These are phyloP conservation scores for Bombycilla garrulus DNA, from an alignment of 2,113 vertebrate genomes.

Conservation along the genomic window DNA sequence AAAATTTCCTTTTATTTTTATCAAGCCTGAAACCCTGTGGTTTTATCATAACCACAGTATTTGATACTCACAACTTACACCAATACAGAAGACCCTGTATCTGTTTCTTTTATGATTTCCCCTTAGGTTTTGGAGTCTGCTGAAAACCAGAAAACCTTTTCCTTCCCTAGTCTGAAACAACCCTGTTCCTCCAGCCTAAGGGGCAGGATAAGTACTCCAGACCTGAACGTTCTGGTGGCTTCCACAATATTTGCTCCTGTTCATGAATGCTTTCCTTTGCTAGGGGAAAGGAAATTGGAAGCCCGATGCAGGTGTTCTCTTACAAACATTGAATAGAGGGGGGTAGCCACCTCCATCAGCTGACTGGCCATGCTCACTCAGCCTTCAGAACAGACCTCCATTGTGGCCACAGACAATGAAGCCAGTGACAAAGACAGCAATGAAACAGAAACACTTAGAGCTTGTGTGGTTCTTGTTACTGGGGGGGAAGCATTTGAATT, in stretches of 20 bases:
- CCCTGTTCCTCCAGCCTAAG: not conserved
- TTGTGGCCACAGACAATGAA: not conserved
- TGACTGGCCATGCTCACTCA: not conserved
- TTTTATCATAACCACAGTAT: not conserved
- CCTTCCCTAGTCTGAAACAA: not conserved
- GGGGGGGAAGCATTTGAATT: not conserved
- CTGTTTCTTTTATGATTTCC: not conserved
- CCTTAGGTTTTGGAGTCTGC: not conserved
- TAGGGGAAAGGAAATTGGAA: not conserved
- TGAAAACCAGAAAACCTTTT: rapidly evolving
- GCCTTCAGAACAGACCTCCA: rapidly evolving
- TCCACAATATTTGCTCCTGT: rapidly evolving
- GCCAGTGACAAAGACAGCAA: not conserved
- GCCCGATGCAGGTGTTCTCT: not conserved
- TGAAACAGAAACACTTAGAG: not conserved
- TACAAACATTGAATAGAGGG: rapidly evolving
- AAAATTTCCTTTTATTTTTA: not conserved
- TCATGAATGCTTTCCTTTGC: not conserved
- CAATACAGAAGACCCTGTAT: not conserved
- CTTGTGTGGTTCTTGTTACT: not conserved
- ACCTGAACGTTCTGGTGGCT: not conserved
- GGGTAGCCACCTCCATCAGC: rapidly evolving
- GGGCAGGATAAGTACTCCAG: not conserved
- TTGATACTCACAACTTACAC: not conserved
- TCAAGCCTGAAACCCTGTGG: not conserved